These are phyloP conservation scores for Hemicordylus capensis DNA, from an alignment of 2,113 vertebrate species.

Conservation along the genomic window DNA sequence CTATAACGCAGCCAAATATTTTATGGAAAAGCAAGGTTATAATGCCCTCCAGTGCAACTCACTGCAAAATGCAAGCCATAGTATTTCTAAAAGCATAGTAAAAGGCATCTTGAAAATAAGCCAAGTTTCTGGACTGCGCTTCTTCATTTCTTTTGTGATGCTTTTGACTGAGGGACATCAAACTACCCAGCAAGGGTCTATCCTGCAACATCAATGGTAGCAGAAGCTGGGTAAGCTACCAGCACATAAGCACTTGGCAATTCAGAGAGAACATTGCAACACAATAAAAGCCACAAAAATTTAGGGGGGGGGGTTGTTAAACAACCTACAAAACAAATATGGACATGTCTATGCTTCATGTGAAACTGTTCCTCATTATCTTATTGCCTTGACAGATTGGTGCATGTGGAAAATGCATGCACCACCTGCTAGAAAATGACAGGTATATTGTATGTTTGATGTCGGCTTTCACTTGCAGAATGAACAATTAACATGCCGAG, in stretches of 20 bases:
- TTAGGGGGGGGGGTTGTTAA: neutral
- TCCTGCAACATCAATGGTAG: neutral
- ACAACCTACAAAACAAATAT: neutral
- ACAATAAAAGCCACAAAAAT: neutral
- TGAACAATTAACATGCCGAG: no score
- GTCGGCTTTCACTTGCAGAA: no score
- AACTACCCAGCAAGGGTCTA: neutral
- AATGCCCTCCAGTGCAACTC: neutral
- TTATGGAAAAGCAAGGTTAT: neutral
- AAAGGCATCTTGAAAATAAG: neutral
- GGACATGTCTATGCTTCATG: neutral
- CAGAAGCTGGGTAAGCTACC: no score
- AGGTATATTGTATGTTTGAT: neutral
- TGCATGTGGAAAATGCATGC: slow-evolving; percentile 25
- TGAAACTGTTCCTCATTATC: slow-evolving; percentile 22
- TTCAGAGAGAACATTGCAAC: neutral
- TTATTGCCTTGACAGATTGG: neutral
- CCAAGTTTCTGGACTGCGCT: neutral
- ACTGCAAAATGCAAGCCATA: neutral
- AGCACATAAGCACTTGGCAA: no score
- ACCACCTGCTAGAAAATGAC: slow-evolving; percentile 22
- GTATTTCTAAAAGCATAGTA: neutral
- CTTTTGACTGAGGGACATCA: neutral
- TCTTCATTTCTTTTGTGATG: neutral
- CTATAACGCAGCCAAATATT: neutral